Evolutionary conservation across 2,797 vertebrate species (phyloP).

Genomic region (Hippoglossus hippoglossus): DNA sequence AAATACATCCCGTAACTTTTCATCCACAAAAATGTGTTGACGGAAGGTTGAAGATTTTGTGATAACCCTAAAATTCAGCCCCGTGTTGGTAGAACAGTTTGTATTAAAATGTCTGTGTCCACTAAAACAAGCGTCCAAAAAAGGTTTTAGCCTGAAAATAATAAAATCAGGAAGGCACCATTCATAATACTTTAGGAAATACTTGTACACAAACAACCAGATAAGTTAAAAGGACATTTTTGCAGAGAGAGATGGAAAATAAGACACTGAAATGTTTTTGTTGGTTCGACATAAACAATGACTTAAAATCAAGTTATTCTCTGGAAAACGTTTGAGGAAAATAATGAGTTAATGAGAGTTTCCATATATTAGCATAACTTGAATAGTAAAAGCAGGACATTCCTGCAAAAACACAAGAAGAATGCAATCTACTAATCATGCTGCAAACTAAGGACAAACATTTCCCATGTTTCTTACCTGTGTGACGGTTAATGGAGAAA

Average conservation of each 20-base stretch:
- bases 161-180: conserved; percentile 40
- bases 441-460: background rate
- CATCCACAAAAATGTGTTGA: conserved; percentile 7
- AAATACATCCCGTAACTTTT: no score
- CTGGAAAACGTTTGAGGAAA: conserved; percentile 53
- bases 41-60: conserved; percentile 16
- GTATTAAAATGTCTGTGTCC: conserved; percentile 7
- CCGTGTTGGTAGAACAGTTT: background rate
- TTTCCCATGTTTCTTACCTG: conserved; percentile 81
- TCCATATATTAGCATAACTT: conserved; percentile 33
- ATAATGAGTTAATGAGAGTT: conserved; percentile 33
- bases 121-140: conserved; percentile 18
- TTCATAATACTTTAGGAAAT: conserved; percentile 36
- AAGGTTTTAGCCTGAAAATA: conserved; percentile 10
- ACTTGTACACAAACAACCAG: conserved; percentile 37
- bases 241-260: background rate
- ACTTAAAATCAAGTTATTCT: conserved; percentile 35
- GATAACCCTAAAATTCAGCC: conserved; percentile 4
- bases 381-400: conserved; percentile 36
- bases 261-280: background rate
- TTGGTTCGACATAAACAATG: conserved; percentile 29
- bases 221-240: conserved; percentile 14
- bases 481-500: conserved; percentile 86
- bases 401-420: conserved; percentile 18
- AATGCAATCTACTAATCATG: conserved; percentile 20